Conservation (phyloP, 2,797 vertebrate genomes). For the Hypotaenidia philippensis region DNA sequence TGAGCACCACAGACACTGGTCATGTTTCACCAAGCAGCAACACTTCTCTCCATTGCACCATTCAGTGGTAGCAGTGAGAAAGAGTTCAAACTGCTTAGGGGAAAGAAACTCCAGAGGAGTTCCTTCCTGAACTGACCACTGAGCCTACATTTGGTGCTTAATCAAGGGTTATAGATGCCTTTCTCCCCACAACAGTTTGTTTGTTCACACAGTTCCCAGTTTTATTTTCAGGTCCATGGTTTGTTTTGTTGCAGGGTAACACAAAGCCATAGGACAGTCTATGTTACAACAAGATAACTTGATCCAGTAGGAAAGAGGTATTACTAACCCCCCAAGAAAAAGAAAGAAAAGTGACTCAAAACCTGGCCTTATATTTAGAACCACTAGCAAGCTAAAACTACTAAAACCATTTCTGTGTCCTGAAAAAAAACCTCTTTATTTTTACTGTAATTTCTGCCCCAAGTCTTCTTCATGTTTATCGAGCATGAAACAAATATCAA, state of each 20-base stretch:
- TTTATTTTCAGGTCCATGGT: not conserved
- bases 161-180: not conserved
- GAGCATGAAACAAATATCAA: not conserved
- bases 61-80: not conserved
- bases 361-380: not conserved
- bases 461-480: not conserved
- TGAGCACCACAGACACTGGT: rapidly evolving
- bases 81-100: not conserved
- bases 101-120: not conserved
- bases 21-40: rapidly evolving
- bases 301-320: not conserved
- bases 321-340: not conserved
- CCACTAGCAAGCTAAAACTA: not conserved
- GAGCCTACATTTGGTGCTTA: not conserved
- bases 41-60: not conserved
- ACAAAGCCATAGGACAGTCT: not conserved
- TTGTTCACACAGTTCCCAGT: not conserved
- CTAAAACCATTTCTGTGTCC: not conserved
- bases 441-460: not conserved
- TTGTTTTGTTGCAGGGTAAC: not conserved
- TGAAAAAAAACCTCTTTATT: not conserved
- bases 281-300: not conserved
- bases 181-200: not conserved
- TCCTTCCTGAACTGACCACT: not conserved
- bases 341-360: not conserved